Base-by-base conservation (phyloP, 2,888 invertebrate species). In the Cryptops parisi region DNA sequence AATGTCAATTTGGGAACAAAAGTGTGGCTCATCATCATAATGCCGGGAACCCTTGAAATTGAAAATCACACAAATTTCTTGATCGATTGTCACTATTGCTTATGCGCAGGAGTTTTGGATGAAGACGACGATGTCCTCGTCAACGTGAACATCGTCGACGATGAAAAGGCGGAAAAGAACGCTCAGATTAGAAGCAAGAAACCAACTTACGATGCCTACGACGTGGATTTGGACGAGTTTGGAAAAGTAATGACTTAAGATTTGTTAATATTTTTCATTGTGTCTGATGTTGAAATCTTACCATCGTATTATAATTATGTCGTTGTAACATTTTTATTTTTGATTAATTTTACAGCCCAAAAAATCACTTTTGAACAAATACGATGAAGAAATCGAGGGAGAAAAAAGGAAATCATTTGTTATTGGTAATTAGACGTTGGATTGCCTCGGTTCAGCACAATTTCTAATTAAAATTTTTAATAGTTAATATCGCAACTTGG, bases 301-400 rank as follows among this genome's bases (percentile, higher is more conserved):
- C n/a, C n/a, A n/a, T n/a, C n/a, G n/a, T n/a, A n/a, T n/a, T n/a
- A n/a, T n/a, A n/a, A n/a, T n/a, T n/a, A n/a, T n/a, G n/a, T n/a
- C n/a, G n/a, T n/a, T n/a, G n/a, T n/a, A n/a, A n/a, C n/a, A n/a
- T n/a, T n/a, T n/a, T n/a, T n/a, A n/a, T n/a, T n/a, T n/a, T n/a
- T n/a, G n/a, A n/a, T 33, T 33, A 9, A 9, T 15, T 33, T 6
- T 15, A 33, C 41, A 24, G 25, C 24, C 2, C 17, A 24, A 15
- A 59, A 78, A 79, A 62, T 76, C 78, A 12, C 73, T 98, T 47
- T 76, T 98, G 23, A 75, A 81, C 61, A 93, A 98, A 72, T 97
- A 98, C 67, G 93, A 97, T 68, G 93, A 93, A 64, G 93, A 93
- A 70, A 82, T 93, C 54, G 80, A 82, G 51, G 84, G 82, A 1